These are phyloP conservation scores for Parapsyche elsis DNA, from an alignment of 1,140 invertebrate species.

Conservation along the genomic window DNA sequence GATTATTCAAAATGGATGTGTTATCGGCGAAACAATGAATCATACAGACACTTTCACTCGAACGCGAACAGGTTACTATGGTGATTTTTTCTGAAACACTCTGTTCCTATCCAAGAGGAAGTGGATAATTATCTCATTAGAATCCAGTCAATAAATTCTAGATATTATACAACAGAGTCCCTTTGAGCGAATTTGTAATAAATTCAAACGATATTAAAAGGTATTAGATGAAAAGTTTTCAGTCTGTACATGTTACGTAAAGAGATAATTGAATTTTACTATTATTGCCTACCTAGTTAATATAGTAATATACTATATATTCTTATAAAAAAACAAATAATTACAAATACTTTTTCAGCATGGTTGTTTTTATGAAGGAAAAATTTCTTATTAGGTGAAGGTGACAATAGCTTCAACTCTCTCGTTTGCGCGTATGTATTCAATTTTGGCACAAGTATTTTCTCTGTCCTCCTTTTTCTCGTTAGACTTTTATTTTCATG, in stretches of 20 bases:
- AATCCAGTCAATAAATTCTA: background rate
- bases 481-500: slow-evolving; percentile 48
- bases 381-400: background rate
- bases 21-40: background rate
- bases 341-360: too few relatives aligned
- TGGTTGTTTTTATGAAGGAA: too few relatives aligned
- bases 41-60: background rate
- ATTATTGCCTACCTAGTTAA: too few relatives aligned
- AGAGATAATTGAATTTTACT: too few relatives aligned
- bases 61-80: too few relatives aligned
- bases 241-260: too few relatives aligned
- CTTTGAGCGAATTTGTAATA: background rate
- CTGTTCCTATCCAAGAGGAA: too few relatives aligned
- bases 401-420: slow-evolving; percentile 16
- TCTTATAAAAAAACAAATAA: too few relatives aligned
- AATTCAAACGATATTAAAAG: too few relatives aligned
- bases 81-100: too few relatives aligned
- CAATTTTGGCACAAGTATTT: slow-evolving; percentile 39
- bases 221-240: too few relatives aligned
- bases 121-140: background rate
- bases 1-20: background rate
- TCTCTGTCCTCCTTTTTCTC: slow-evolving; percentile 47
- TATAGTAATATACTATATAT: too few relatives aligned
- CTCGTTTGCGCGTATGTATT: background rate
- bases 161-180: background rate